A percentile compares a stretch with the other conserved stretches of the same genome.
phyloP scores from a whole-genome alignment of 2,797 vertebrate genomes.

The Cossypha polioptera region DNA sequence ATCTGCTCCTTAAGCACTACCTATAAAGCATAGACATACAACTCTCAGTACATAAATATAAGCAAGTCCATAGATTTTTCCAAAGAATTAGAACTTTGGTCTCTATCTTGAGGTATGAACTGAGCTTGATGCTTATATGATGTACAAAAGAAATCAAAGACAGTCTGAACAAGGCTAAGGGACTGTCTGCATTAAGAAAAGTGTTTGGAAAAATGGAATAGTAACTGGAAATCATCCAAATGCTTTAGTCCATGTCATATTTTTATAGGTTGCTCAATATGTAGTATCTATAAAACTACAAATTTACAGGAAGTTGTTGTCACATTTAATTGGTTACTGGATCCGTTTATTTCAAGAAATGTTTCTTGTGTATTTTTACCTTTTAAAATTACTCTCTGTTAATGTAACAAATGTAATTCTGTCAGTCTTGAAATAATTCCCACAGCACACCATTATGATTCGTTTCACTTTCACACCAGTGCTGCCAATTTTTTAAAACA shows the following conservation, averaged over 20 bases:
- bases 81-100: neutral
- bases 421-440: constrained; percentile 15
- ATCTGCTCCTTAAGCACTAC: neutral
- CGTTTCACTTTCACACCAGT: neutral
- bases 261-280: neutral
- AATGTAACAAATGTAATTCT: constrained; percentile 40
- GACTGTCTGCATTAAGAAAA: neutral
- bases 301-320: constrained; percentile 3
- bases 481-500: constrained; percentile 41
- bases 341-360: constrained; percentile 9
- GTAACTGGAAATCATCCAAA: neutral
- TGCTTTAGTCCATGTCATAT: neutral
- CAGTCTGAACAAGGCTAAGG: neutral
- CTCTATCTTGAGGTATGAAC: neutral
- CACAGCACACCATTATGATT: constrained; percentile 4
- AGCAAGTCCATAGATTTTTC: neutral
- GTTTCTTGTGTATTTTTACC: neutral
- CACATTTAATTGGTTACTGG: neutral
- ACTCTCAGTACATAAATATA: neutral
- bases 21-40: neutral
- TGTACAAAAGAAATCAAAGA: neutral
- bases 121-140: neutral
- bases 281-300: neutral
- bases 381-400: neutral
- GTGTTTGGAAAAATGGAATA: neutral